Evolutionary conservation across 2,113 vertebrate species (phyloP).

Genomic region (Mirza zaza): DNA sequence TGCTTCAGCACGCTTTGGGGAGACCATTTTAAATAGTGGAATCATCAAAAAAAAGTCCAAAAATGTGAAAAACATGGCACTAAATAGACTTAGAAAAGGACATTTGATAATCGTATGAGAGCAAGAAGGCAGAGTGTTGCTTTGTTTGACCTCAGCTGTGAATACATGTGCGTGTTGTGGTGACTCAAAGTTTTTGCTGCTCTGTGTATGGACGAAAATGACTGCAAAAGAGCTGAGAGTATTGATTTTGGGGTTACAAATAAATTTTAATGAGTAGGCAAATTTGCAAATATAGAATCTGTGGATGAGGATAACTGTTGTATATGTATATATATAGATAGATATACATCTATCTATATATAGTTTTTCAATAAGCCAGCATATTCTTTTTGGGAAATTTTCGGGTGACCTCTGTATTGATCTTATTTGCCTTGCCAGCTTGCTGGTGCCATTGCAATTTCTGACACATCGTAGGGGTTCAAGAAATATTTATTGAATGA

Average conservation of each 20-base stretch:
- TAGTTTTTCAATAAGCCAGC: neutral
- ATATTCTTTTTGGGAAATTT: neutral
- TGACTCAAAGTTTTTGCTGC: neutral
- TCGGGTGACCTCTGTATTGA: neutral
- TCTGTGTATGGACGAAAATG: neutral
- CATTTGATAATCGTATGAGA: neutral
- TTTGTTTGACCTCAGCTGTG: neutral
- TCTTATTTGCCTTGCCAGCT: neutral
- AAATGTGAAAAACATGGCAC: neutral
- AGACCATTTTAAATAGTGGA: neutral
- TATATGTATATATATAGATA: too few relatives aligned
- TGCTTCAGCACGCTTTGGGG: neutral
- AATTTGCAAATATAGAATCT: neutral
- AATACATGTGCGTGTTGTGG: rapidly evolving
- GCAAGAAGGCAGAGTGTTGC: too few relatives aligned
- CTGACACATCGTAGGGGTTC: neutral
- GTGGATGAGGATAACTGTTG: neutral
- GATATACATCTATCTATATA: neutral
- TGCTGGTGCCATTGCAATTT: neutral
- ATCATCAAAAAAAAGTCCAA: neutral
- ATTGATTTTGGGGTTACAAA: neutral
- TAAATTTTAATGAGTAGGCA: neutral
- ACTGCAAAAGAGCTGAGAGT: neutral
- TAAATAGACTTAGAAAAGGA: neutral
- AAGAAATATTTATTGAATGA: neutral